These are phyloP conservation scores for Parazoanthus darwini DNA, from an alignment of 92 coral and sea anemone genomes.

Conservation along the genomic window DNA sequence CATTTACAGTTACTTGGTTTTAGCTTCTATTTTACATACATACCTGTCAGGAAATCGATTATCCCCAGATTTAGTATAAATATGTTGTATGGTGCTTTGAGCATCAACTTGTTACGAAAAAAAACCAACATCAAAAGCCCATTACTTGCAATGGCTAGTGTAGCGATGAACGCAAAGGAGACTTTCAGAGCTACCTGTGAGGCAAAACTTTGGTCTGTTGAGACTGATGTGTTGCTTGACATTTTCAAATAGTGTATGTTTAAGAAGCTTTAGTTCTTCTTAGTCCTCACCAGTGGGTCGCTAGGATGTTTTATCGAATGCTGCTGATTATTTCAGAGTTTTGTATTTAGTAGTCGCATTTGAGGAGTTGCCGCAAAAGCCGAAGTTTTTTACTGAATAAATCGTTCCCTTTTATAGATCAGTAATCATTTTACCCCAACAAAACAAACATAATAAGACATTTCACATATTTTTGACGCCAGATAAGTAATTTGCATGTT, in stretches of 20 bases:
- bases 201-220: background rate
- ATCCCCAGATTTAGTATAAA: slow-evolving; percentile 31
- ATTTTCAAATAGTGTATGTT: background rate
- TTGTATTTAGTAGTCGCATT: background rate
- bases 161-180: background rate
- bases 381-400: too few species aligned
- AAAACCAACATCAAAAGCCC: slow-evolving; percentile 9
- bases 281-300: background rate
- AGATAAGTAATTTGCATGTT: background rate
- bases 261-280: background rate
- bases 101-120: slow-evolving; percentile 14
- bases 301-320: background rate
- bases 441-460: too few species aligned
- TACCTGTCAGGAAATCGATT: slow-evolving; percentile 31
- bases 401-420: background rate
- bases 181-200: background rate
- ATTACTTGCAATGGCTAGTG: slow-evolving; percentile 16
- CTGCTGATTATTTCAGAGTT: background rate
- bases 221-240: background rate
- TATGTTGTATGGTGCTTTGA: slow-evolving; percentile 22
- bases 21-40: background rate
- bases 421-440: background rate
- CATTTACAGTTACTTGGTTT: background rate
- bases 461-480: background rate
- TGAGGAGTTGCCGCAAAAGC: background rate